phyloP scores from a whole-genome alignment of 2,113 vertebrate species.

The Eptesicus fuscus region DNA sequence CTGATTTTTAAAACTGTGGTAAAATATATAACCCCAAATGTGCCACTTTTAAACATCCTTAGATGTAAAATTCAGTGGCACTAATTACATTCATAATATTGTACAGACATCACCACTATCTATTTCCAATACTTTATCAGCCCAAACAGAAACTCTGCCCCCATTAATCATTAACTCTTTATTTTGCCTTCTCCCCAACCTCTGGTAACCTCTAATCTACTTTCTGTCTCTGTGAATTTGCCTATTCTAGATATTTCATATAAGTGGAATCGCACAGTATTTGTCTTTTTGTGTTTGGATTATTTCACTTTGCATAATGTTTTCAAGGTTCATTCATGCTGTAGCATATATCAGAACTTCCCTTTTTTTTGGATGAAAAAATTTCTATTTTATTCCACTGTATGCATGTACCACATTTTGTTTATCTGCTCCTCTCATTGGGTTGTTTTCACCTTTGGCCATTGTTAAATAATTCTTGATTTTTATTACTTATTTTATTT shows the following conservation, averaged over 20 bases:
- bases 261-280: not conserved
- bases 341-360: not conserved
- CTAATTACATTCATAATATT: not conserved
- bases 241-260: not conserved
- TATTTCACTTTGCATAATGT: not conserved
- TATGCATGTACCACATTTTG: not conserved
- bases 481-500: conserved; percentile 10
- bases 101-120: not conserved
- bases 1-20: not conserved
- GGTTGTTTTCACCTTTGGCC: not conserved
- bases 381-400: too few relatives aligned
- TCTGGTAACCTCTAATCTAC: not conserved
- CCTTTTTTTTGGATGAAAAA: not conserved
- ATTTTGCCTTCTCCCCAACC: not conserved
- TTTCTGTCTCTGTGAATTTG: not conserved
- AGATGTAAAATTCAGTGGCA: not conserved
- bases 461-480: not conserved
- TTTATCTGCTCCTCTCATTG: not conserved
- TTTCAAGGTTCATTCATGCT: not conserved
- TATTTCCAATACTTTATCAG: not conserved
- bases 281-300: not conserved
- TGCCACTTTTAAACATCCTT: not conserved
- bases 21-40: not conserved
- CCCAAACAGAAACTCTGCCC: not conserved
- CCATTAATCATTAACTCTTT: not conserved